Conservation (phyloP, 37 sponge, comb jelly and placozoan genomes). For the Theonella swinhoei region DNA sequence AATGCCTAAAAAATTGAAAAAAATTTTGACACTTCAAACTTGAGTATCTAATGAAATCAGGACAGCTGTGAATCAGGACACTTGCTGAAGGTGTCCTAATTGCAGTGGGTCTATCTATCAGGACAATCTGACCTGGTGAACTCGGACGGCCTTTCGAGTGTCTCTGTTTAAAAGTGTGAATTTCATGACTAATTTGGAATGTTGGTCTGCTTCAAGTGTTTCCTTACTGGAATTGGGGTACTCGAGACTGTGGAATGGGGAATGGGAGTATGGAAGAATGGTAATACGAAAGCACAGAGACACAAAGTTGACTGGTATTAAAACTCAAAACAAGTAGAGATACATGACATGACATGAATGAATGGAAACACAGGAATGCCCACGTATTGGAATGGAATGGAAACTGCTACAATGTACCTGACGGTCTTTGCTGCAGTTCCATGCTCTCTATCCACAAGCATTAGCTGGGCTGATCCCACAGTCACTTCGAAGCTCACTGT, state of each 20-base stretch:
- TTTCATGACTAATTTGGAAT: constrained; percentile 64
- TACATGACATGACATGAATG: too few species aligned
- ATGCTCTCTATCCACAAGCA: constrained; percentile 56
- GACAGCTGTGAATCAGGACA: neutral
- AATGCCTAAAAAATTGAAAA: constrained; percentile 50
- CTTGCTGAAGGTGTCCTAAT: neutral
- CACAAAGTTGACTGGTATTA: neutral
- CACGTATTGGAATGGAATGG: too few species aligned
- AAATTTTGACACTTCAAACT: neutral
- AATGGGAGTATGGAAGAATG: too few species aligned
- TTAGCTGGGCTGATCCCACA: constrained; percentile 38
- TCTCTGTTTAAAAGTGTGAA: constrained; percentile 49
- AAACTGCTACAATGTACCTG: too few species aligned
- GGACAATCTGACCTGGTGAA: constrained; percentile 74
- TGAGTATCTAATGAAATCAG: neutral
- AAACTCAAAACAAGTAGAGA: too few species aligned
- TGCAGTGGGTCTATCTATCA: neutral
- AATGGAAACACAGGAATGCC: neutral
- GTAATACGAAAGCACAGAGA: neutral
- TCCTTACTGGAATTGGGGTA: constrained; percentile 58
- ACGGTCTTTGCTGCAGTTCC: constrained; percentile 39
- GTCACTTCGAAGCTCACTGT: constrained; percentile 50
- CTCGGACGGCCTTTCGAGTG: constrained; percentile 11
- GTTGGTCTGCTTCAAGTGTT: constrained; percentile 67
- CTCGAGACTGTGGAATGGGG: constrained; percentile 32